Conservation (phyloP, 2,797 vertebrate genomes). For the Perdix hodgsoniae region DNA sequence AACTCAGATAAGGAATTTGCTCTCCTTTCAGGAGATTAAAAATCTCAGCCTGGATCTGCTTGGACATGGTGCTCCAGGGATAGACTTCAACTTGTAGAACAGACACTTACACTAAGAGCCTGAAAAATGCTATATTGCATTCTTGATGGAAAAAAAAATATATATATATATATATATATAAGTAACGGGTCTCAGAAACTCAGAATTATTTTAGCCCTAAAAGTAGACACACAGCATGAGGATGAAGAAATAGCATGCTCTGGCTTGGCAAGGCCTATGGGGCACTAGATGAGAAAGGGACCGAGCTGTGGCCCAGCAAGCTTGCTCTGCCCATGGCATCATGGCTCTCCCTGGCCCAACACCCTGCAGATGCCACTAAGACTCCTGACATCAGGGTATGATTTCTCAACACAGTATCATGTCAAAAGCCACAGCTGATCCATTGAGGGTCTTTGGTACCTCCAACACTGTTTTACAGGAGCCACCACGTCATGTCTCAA, state of each 20-base stretch:
- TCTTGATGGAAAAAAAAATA: neutral
- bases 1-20: neutral
- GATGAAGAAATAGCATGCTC: neutral
- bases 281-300: rapidly evolving
- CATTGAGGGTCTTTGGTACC: neutral
- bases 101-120: neutral
- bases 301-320: neutral
- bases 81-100: neutral
- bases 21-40: neutral
- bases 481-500: neutral
- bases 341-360: neutral
- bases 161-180: too few relatives aligned
- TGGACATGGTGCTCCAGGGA: rapidly evolving
- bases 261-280: neutral
- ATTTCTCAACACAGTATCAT: neutral
- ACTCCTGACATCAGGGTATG: rapidly evolving
- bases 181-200: neutral
- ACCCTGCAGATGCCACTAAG: neutral
- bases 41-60: neutral
- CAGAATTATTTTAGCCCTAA: neutral
- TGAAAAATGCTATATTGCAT: neutral
- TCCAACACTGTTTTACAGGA: neutral
- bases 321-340: neutral
- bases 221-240: neutral
- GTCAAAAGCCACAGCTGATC: neutral